These are phyloP conservation scores for Rhynchonema sp. DNA, from an alignment of 2,888 invertebrate species.

Conservation along the genomic window DNA sequence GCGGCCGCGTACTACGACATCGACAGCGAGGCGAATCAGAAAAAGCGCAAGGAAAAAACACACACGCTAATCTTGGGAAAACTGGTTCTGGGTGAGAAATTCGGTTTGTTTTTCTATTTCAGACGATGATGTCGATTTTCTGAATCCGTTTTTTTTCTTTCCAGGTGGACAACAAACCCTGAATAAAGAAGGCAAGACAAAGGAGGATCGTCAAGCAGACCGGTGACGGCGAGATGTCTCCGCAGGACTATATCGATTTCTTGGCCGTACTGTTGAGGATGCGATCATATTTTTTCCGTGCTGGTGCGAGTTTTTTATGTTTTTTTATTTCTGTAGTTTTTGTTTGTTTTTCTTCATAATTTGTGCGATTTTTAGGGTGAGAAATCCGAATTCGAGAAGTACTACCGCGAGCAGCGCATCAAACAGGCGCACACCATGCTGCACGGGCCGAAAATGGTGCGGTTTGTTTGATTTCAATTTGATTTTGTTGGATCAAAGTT, in stretches of 20 bases:
- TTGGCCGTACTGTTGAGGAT: constrained; percentile 91
- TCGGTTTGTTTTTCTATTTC: no score
- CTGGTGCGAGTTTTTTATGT: constrained; percentile 40
- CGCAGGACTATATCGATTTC: constrained; percentile 90
- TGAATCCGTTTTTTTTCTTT: no score
- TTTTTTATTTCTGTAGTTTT: no score
- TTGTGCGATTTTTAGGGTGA: constrained; percentile 41
- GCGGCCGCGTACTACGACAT: constrained; percentile 32
- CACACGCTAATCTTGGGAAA: neutral
- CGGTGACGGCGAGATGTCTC: constrained; percentile 43
- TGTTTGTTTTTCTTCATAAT: no score
- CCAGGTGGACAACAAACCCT: no score
- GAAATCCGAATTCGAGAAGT: constrained; percentile 75
- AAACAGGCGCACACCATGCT: constrained; percentile 82
- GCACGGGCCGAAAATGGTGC: constrained; percentile 60
- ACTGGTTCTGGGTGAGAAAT: no score
- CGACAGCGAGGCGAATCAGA: constrained; percentile 14
- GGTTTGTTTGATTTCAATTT: neutral
- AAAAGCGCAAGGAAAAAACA: neutral
- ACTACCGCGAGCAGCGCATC: constrained; percentile 70
- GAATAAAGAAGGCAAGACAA: no score
- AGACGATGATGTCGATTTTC: no score
- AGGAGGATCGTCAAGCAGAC: no score
- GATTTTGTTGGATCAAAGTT: no score
- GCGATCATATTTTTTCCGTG: constrained; percentile 86